Percentiles rank a stretch among this genome's conserved stretches.
Conservation (phyloP, 1,140 invertebrate genomes). For the Bombus ignitus region DNA sequence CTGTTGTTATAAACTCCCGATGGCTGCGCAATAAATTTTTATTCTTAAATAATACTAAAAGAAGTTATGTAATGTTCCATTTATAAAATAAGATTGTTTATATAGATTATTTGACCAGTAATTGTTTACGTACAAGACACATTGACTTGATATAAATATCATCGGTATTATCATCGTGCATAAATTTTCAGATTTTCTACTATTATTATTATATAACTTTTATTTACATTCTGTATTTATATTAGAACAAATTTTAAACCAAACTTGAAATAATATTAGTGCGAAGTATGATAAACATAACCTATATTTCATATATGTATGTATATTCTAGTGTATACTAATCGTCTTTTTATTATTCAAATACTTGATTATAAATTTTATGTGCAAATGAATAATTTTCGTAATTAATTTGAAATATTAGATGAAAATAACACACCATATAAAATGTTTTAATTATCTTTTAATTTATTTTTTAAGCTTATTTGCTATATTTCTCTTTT, state of each 20-base stretch:
- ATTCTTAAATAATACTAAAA: not conserved
- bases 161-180: not conserved
- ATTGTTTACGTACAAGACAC: not conserved
- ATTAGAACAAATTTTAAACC: not conserved
- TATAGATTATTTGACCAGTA: not conserved
- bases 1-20: not conserved
- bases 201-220: not conserved
- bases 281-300: not conserved
- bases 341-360: not conserved
- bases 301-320: not conserved
- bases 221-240: not conserved
- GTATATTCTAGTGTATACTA: no score
- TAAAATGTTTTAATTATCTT: conserved; percentile 23
- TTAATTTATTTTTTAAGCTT: conserved; percentile 59
- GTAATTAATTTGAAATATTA: not conserved
- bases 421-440: not conserved
- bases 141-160: not conserved
- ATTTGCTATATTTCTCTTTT: conserved; percentile 56
- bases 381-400: not conserved
- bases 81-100: not conserved
- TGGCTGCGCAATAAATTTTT: not conserved
- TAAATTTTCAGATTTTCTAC: not conserved
- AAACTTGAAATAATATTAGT: not conserved
- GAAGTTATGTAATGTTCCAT: not conserved
- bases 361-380: not conserved